Percentiles rank a stretch among this genome's conserved stretches.
Conservation (phyloP, 2,888 invertebrate genomes). For the Tribolium freemani region DNA sequence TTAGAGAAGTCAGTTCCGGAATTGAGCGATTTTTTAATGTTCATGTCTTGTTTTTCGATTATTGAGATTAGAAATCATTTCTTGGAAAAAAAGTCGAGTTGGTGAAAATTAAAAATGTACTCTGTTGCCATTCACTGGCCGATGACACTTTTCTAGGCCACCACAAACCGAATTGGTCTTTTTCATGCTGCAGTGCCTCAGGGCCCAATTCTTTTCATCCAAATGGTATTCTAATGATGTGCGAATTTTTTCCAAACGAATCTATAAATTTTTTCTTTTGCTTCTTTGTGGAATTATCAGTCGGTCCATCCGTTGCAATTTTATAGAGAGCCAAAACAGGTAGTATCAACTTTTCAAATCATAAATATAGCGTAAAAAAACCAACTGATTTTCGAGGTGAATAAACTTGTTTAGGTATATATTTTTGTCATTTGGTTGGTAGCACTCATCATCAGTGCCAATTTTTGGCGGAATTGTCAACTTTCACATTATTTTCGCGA, state of each 20-base stretch:
- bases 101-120: too few relatives aligned
- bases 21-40: too few relatives aligned
- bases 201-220: background rate
- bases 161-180: too few relatives aligned
- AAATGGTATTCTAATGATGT: background rate
- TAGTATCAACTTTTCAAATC: conserved; percentile 32
- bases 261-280: background rate
- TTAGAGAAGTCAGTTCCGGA: too few relatives aligned
- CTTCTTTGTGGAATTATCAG: background rate
- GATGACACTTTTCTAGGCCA: too few relatives aligned
- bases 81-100: too few relatives aligned
- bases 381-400: conserved; percentile 21
- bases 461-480: conserved; percentile 1
- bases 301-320: conserved; percentile 6
- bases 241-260: background rate
- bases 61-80: background rate
- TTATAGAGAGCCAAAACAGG: conserved; percentile 22
- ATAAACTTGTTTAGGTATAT: conserved; percentile 13
- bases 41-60: too few relatives aligned
- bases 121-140: too few relatives aligned
- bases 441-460: background rate
- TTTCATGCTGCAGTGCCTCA: background rate
- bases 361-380: conserved; percentile 4
- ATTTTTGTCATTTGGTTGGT: conserved; percentile 10
- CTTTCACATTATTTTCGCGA: conserved; percentile 16